Conservation (phyloP, 2,113 vertebrate genomes). For the Spilogale gracilis region DNA sequence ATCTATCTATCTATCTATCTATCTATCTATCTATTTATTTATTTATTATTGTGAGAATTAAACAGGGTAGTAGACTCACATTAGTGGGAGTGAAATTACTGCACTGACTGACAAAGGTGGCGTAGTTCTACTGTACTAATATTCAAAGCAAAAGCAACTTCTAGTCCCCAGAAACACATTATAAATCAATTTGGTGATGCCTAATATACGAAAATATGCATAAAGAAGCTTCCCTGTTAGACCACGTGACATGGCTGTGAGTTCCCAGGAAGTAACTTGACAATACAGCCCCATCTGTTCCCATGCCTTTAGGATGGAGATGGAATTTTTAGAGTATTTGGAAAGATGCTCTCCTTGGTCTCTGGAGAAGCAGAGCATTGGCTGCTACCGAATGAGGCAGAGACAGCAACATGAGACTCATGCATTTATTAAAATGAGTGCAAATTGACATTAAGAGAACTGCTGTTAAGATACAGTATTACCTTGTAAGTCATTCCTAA, state of each 20-base stretch:
- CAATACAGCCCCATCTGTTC: not conserved
- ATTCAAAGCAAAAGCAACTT: not conserved
- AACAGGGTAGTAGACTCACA: not conserved
- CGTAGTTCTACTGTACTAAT: rapidly evolving
- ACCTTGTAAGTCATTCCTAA: not conserved
- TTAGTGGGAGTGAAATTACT: not conserved
- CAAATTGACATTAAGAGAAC: not conserved
- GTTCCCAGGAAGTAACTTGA: not conserved
- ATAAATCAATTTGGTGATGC: not conserved
- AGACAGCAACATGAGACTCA: not conserved
- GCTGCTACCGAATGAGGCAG: not conserved
- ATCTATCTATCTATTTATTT: not conserved
- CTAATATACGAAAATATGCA: not conserved
- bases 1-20: no score
- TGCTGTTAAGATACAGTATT: not conserved
- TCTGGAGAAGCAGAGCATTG: not conserved
- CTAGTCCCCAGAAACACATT: not conserved
- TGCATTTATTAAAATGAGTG: conserved; percentile 25
- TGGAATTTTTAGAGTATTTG: not conserved
- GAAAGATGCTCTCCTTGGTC: not conserved
- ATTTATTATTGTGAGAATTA: not conserved
- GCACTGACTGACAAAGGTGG: not conserved
- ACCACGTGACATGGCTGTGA: not conserved
- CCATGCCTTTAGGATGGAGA: not conserved
- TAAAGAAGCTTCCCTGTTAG: not conserved